phyloP scores from a whole-genome alignment of 2,888 invertebrate species.

The Patella pellucida region DNA sequence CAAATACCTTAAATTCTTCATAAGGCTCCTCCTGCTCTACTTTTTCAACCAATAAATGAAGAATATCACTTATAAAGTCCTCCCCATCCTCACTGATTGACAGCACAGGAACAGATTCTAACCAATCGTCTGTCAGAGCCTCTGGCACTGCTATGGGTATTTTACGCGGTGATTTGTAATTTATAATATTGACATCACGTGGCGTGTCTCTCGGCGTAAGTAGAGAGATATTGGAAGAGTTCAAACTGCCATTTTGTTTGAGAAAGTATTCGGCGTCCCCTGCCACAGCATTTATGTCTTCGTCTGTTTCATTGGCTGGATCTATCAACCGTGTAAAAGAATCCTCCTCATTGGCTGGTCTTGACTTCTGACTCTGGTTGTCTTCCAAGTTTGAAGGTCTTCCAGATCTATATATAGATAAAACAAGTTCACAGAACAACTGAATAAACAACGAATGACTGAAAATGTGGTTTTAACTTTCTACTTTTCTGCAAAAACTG shows the following conservation, averaged over 20 bases:
- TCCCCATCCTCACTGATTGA: slow-evolving; percentile 40
- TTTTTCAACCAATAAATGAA: slow-evolving; percentile 41
- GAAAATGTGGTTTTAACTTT: too few relatives aligned
- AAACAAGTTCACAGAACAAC: too few relatives aligned
- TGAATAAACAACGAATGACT: too few relatives aligned
- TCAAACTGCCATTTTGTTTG: slow-evolving; percentile 6
- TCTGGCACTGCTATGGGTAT: slow-evolving; percentile 28
- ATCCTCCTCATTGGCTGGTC: not conserved
- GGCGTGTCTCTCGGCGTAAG: not conserved
- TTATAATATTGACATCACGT: not conserved
- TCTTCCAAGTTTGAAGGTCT: not conserved
- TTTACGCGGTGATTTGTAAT: slow-evolving; percentile 21
- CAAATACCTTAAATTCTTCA: slow-evolving; percentile 62
- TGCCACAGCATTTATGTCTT: slow-evolving; percentile 47
- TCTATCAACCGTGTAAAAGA: slow-evolving; percentile 19
- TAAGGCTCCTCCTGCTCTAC: slow-evolving; percentile 58
- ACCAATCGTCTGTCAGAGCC: slow-evolving; percentile 45
- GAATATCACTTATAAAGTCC: slow-evolving; percentile 39
- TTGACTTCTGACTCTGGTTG: not conserved
- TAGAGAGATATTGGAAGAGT: not conserved
- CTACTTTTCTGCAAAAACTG: too few relatives aligned
- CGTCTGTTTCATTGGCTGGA: slow-evolving; percentile 41
- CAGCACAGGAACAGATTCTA: slow-evolving; percentile 50
- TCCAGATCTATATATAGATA: not conserved
- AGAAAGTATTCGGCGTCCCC: slow-evolving; percentile 45